Base-by-base conservation (phyloP, 2,888 invertebrate species). In the Drosophila robusta region DNA sequence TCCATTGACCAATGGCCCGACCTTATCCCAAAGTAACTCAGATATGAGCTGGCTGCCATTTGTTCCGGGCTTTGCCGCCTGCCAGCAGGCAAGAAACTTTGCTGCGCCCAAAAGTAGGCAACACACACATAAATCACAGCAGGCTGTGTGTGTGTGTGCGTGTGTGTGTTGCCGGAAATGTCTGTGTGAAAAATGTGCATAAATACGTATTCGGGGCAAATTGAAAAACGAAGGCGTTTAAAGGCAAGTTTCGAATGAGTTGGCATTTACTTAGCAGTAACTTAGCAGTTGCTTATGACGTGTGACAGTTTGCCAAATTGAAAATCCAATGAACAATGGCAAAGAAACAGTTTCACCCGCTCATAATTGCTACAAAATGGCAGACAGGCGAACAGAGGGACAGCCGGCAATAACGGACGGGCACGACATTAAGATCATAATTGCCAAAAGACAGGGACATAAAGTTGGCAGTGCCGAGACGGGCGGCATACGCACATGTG, bases 61-160 rank as follows among this genome's bases (percentile, higher is more conserved):
- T 50, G 36, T 24, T 50, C 7, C 12, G 42, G 16, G 9, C 29
- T 29, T 2, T 29, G 29, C 9, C 9, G 29, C 3, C 8, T 29
- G 29, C 29, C 29, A 9, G 29, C 9, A 8, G 29, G 29, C 29
- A 8, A 4, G 22, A 24, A 61, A 54, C 16, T 58, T 47, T 51
- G 42, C 12, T 14, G 18, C 11, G 57, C 71, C 57, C 12, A 46
- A 52, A 61, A 57, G 61, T 46, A 65, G 61, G 18, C 18, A 18
- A 18, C 34, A 67, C 66, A 56, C 51, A 68, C 62, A 80, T 82
- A 76, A 83, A 86, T 80, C 76, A 78, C 55, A 46, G 45, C 26
- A 24, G 50, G 6, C 3, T 14, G 36, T 14, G 9, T 29, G 8
- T 8, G 8, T 29, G 9, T 9, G 29, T 29, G 29, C 8, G 8